Conservation (phyloP, 64 coral and sea anemone genomes). For the Acropora yongei region DNA sequence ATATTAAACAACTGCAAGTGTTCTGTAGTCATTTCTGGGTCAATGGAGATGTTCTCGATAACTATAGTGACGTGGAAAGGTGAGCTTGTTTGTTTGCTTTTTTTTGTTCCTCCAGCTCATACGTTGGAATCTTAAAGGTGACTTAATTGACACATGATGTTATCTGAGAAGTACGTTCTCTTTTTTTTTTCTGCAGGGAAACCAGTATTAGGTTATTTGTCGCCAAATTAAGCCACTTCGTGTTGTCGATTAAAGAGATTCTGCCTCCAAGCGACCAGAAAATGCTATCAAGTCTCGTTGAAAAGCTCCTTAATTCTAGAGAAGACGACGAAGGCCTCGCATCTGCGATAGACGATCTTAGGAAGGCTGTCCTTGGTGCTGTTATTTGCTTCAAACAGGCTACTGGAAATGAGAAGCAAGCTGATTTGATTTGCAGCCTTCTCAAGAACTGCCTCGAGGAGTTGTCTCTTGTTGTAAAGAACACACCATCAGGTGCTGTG, state of each 20-base stretch:
- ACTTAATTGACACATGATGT: too few relatives aligned
- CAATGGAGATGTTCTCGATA: slow-evolving; percentile 45
- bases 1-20: slow-evolving; percentile 15
- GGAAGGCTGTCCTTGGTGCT: neutral
- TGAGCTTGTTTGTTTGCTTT: neutral
- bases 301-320: neutral
- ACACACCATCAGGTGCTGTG: neutral
- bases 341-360: neutral
- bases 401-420: slow-evolving; percentile 15
- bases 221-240: slow-evolving; percentile 33
- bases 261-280: neutral
- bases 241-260: slow-evolving; percentile 42
- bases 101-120: neutral
- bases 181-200: slow-evolving; percentile 5
- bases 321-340: neutral
- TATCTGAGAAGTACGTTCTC: too few relatives aligned
- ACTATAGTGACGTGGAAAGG: slow-evolving; percentile 10
- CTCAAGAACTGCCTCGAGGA: slow-evolving; percentile 14
- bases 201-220: slow-evolving; percentile 13
- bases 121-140: too few relatives aligned
- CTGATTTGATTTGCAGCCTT: slow-evolving; percentile 13
- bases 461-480: neutral
- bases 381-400: neutral
- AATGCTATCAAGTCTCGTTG: neutral
- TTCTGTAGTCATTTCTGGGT: slow-evolving; percentile 52